Evolutionary conservation across 2,888 invertebrate species (phyloP), one percentile per base, ranked within the genome.

Genomic region (Clanis bilineata): DNA sequence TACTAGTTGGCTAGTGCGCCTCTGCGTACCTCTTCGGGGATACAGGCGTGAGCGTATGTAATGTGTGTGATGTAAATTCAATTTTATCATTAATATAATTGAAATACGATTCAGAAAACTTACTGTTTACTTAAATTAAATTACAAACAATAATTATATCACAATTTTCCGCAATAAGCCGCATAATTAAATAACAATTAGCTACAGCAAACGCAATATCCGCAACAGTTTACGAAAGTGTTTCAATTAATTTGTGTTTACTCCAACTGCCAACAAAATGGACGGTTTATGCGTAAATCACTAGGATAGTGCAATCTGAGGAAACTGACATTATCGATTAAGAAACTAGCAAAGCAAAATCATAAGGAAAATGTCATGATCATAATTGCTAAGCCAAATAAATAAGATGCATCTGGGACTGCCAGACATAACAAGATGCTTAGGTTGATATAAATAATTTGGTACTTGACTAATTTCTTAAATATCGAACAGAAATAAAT

Each of bases 151-250:
- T 5, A 39, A 39, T 15, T 39, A 39, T 5, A 15, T 2, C 4
- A 39, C 10, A 39, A 12, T 4, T 51, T 32, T 32, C 51, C 28
- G 18, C 18, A 32, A 10, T 28, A 51, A 32, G 5, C 15, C 15
- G 3, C 6, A 15, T 3, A 51, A 10, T 32, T 51, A 28, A 51
- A 51, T 51, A 47, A 47, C 15, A 47, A 32, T 51, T 32, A 18
- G 32, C 18, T 60, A 64, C 64, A 60, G 61, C 64, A 64, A 63
- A 68, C 63, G 72, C 70, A 70, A 72, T 63, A 67, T 69, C 69
- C 69, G 68, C 67, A 63, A 66, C 61, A 44, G 62, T 65, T 74
- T 73, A 69, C 71, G 65, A 68, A 71, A 73, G 65, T 51, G 41
- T 55, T 51, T 59, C 57, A 61, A 47, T 63, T 60, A 68, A 64